Conservation (phyloP, 2,888 invertebrate genomes). For the Cerceris ruficornis region DNA sequence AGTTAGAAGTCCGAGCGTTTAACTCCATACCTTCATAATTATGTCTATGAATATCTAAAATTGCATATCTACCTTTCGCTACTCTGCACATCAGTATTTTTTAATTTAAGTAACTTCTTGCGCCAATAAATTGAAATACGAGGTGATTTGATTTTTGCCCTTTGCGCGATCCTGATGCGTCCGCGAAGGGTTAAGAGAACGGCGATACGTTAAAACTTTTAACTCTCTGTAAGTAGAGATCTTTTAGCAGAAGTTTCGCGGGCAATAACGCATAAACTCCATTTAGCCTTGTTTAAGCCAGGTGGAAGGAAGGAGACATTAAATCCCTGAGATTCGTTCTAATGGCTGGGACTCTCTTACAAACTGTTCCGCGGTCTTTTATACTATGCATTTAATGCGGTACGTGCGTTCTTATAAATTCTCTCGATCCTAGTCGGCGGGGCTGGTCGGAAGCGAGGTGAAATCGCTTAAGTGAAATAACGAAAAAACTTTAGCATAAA, state of each 20-base stretch:
- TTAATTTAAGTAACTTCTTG: no score
- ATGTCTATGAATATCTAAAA: no score
- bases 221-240: constrained; percentile 29
- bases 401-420: constrained; percentile 76
- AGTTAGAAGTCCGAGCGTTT: no score
- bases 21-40: no score
- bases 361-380: constrained; percentile 76
- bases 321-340: constrained; percentile 81
- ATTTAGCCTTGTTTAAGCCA: constrained; percentile 65
- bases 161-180: constrained; percentile 12
- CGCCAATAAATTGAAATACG: not conserved
- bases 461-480: constrained; percentile 64
- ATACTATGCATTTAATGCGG: constrained; percentile 33
- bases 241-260: constrained; percentile 53
- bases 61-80: no score
- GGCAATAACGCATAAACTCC: constrained; percentile 65
- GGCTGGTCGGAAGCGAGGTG: constrained; percentile 15
- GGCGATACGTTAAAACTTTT: constrained; percentile 6
- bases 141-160: not conserved
- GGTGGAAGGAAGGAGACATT: constrained; percentile 72
- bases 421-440: constrained; percentile 45
- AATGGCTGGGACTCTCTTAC: constrained; percentile 80
- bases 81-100: no score
- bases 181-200: not conserved
- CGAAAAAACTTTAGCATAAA: constrained; percentile 65